A percentile compares a stretch with the other conserved stretches of the same genome.
Conservation (phyloP, 2,888 invertebrate genomes). For the Drosophila siamana region DNA sequence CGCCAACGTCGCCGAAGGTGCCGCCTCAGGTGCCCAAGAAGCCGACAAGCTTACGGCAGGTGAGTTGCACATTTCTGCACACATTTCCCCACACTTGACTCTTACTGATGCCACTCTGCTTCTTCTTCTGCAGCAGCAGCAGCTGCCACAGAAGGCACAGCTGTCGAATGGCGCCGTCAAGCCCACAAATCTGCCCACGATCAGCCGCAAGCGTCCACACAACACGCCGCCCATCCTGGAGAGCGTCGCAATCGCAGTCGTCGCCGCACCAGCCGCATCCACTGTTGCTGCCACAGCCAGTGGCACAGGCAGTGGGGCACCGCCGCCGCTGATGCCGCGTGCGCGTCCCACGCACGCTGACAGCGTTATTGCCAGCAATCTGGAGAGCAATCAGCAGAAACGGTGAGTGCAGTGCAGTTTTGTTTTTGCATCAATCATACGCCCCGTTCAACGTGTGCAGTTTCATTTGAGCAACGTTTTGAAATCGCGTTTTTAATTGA, state of each 20-base stretch:
- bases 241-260: slow-evolving; percentile 72
- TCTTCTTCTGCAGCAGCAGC: slow-evolving; percentile 11
- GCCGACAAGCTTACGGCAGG: slow-evolving; percentile 81
- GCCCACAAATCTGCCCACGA: slow-evolving; percentile 59
- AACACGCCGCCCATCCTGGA: slow-evolving; percentile 84
- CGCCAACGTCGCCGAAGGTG: slow-evolving; percentile 75
- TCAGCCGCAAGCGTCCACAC: slow-evolving; percentile 84
- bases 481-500: slow-evolving; percentile 5
- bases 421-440: slow-evolving; percentile 59
- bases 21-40: slow-evolving; percentile 85
- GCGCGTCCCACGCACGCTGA: slow-evolving; percentile 71
- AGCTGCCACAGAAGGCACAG: slow-evolving; percentile 68
- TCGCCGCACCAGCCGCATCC: background rate
- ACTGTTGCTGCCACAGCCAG: slow-evolving; percentile 12
- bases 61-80: slow-evolving; percentile 44
- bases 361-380: slow-evolving; percentile 78
- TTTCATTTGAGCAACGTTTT: slow-evolving; percentile 4
- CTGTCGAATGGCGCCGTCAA: slow-evolving; percentile 76
- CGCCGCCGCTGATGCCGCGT: slow-evolving; percentile 84
- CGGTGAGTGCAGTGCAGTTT: slow-evolving; percentile 60
- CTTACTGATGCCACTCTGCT: background rate
- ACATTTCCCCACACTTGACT: background rate
- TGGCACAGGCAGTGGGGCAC: slow-evolving; percentile 57
- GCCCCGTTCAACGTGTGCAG: slow-evolving; percentile 36
- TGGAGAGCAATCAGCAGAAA: slow-evolving; percentile 78